These are phyloP conservation scores for Anoncus sp. DNA, from an alignment of 2,888 invertebrate genomes.

Conservation along the genomic window DNA sequence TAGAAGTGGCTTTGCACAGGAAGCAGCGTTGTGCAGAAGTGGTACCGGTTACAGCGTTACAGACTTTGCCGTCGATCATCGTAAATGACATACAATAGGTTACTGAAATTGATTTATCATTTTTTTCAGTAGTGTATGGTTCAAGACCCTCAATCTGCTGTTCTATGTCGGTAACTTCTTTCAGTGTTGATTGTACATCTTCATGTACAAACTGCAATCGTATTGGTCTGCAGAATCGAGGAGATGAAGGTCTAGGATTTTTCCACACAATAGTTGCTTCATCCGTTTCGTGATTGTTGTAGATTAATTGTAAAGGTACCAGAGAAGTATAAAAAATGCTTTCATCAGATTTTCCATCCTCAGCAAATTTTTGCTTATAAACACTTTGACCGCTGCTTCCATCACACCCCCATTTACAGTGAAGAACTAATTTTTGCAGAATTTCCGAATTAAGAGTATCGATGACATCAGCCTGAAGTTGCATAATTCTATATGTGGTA, in stretches of 20 bases:
- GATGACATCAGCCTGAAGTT: background rate
- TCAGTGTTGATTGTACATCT: background rate
- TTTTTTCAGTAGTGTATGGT: background rate
- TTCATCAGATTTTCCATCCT: background rate
- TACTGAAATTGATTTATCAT: slow-evolving; percentile 28
- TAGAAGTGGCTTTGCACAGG: slow-evolving; percentile 56
- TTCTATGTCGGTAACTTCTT: slow-evolving; percentile 4
- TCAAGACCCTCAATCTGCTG: background rate
- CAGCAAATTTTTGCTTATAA: slow-evolving; percentile 8
- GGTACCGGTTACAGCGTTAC: slow-evolving; percentile 62
- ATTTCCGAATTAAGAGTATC: background rate
- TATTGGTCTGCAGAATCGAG: slow-evolving; percentile 9
- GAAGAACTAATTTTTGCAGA: background rate
- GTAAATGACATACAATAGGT: slow-evolving; percentile 56
- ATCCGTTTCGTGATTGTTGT: background rate
- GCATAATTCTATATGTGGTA: background rate
- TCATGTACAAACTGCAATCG: slow-evolving; percentile 1
- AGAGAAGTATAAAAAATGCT: slow-evolving; percentile 9
- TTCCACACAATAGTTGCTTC: background rate
- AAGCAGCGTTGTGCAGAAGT: slow-evolving; percentile 61
- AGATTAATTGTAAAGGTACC: background rate
- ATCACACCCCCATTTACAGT: slow-evolving; percentile 8
- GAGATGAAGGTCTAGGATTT: slow-evolving; percentile 4
- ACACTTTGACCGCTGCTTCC: slow-evolving; percentile 1
- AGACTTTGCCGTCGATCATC: slow-evolving; percentile 65